Conservation (phyloP, 1,140 invertebrate genomes). For the Drosophila simulans region DNA sequence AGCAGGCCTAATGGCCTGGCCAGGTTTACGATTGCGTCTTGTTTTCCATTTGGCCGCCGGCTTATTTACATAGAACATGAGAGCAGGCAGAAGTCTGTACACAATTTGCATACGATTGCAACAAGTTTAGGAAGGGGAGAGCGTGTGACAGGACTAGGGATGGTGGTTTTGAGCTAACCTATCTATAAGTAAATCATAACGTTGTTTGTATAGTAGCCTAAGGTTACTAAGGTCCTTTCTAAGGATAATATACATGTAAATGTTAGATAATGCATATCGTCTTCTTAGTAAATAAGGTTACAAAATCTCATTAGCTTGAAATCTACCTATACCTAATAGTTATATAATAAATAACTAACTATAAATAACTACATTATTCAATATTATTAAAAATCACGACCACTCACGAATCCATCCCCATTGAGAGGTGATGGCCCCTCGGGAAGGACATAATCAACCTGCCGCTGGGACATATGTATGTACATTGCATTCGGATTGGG, state of each 20-base stretch:
- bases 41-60: slow-evolving; percentile 66
- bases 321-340: no score
- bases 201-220: not conserved
- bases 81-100: slow-evolving; percentile 54
- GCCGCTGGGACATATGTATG: slow-evolving; percentile 3
- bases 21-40: slow-evolving; percentile 47
- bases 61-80: slow-evolving; percentile 82
- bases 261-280: no score
- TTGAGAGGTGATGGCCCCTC: slow-evolving; percentile 1
- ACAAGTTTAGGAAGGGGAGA: slow-evolving; percentile 16
- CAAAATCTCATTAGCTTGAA: no score
- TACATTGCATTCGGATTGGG: slow-evolving; percentile 17
- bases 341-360: no score
- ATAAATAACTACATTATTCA: no score
- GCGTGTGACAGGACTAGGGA: not conserved
- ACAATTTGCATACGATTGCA: slow-evolving; percentile 82
- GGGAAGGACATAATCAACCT: slow-evolving; percentile 33
- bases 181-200: not conserved
- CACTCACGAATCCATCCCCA: slow-evolving; percentile 17
- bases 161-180: not conserved
- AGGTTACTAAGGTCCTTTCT: not conserved
- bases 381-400: no score
- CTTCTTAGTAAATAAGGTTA: no score
- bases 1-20: slow-evolving; percentile 37
- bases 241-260: no score